Percentiles rank a stretch among this genome's conserved stretches.
These are phyloP conservation scores for Saguinus midas DNA, from an alignment of 2,113 vertebrate species.

Conservation along the genomic window DNA sequence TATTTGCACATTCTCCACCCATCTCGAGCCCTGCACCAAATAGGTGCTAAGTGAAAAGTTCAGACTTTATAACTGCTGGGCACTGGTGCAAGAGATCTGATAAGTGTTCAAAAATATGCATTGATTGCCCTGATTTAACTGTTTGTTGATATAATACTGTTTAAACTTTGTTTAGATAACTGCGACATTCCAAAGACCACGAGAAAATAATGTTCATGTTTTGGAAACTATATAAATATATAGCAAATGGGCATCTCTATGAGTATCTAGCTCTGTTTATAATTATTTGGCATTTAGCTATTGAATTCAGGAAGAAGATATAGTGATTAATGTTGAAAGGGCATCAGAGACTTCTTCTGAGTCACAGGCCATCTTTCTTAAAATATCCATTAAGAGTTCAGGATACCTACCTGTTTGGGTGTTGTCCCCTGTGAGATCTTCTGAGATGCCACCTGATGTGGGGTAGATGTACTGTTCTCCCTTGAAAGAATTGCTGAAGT, in stretches of 20 bases:
- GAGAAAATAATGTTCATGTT: not conserved
- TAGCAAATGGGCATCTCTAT: not conserved
- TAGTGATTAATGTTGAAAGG: not conserved
- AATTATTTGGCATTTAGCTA: not conserved
- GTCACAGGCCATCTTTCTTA: not conserved
- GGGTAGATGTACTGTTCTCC: not conserved
- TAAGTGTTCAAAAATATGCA: not conserved
- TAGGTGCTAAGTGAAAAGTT: not conserved
- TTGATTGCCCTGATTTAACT: not conserved
- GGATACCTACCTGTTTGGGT: not conserved
- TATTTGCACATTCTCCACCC: not conserved
- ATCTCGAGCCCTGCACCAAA: not conserved
- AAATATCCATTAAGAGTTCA: not conserved
- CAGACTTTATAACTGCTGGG: not conserved
- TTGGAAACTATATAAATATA: not conserved
- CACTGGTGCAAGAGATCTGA: not conserved
- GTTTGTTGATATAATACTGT: not conserved
- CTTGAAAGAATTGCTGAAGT: not conserved
- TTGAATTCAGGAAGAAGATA: not conserved
- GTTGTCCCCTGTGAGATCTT: not conserved
- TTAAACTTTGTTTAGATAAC: constrained; percentile 5
- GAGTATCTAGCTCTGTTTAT: not conserved
- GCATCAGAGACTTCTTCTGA: not conserved
- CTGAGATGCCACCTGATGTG: not conserved
- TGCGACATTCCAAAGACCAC: not conserved